These are phyloP conservation scores for Struthidea cinerea DNA, from an alignment of 2,113 vertebrate species.

Conservation along the genomic window DNA sequence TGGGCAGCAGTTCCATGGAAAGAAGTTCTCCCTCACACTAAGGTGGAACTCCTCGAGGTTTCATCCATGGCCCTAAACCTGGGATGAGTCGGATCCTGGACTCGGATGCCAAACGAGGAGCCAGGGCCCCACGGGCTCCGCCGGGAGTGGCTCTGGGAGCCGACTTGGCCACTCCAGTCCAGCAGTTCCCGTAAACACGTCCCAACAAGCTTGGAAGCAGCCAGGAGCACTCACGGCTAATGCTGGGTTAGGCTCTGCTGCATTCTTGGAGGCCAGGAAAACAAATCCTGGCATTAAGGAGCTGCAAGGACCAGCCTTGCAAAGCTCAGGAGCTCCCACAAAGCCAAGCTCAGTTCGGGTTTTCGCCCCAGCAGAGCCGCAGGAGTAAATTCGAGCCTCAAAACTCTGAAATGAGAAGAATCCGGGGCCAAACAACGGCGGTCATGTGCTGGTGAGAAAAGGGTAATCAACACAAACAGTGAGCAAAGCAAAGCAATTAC, in stretches of 20 bases:
- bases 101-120: neutral
- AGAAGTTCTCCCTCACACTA: neutral
- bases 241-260: neutral
- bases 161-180: neutral
- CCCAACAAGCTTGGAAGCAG: neutral
- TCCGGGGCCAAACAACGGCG: neutral
- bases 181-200: neutral
- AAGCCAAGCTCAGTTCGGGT: accelerated
- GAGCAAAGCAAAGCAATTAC: conserved; percentile 50
- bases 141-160: neutral
- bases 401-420: conserved; percentile 17
- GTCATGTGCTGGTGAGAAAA: neutral
- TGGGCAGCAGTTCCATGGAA: neutral
- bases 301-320: neutral
- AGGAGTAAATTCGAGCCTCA: neutral
- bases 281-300: neutral
- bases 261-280: neutral
- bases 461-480: conserved; percentile 13
- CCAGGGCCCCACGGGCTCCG: neutral
- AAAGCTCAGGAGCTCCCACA: neutral
- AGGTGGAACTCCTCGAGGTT: neutral
- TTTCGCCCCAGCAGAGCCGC: accelerated
- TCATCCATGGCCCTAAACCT: neutral
- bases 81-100: neutral
- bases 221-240: neutral